Evolutionary conservation across 2,113 vertebrate genomes (phyloP), one percentile per base, ranked within the genome.

Genomic region (Rallus limicola): DNA sequence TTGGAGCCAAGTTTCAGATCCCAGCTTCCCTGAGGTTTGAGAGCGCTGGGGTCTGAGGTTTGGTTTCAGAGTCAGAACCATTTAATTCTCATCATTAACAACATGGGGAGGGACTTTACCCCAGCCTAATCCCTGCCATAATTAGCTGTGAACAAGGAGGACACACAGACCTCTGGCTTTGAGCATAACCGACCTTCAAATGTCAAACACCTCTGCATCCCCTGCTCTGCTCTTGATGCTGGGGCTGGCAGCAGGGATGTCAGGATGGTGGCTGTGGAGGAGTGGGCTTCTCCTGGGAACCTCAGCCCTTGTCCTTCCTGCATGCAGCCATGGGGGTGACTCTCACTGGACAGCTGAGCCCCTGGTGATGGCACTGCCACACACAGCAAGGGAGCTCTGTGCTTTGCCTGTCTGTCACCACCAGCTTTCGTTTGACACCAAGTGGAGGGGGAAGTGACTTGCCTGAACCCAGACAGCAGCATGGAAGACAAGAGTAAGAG

Each of bases 31-130:
- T 58, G 62, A 90, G 82, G 82, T 50, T 90, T 0, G 1, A 71
- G 84, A 94, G 44, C 0, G 0, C 67, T 77, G 82, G 44, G 58
- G 62, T 79, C 92, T 82, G 82, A 76, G 42, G 44, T 56, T 60
- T 90, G 48, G 63, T 65, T 93, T 95, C 3, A 2, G 79, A 94
- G 63, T 53, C 93, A 94, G 59, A 68, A 50, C 11, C 5, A 48
- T 79, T 94, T 67, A 91, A 63, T 91, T 84, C 86, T 68, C 86
- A 52, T 78, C 60, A 90, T 83, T 91, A 93, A 67, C 59, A 72
- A 40, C 50, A 67, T 1, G 1, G 13, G 25, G 34, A 90, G 46
- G 23, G 33, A 64, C 36, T 81, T 88, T 50, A 55, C 56, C 20
- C 31, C 3, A 3, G 42, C 46, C 31, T 69, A 90, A 93, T 77